These are phyloP conservation scores for Candidula unifasciata DNA, from an alignment of 2,888 invertebrate genomes.

Conservation along the genomic window DNA sequence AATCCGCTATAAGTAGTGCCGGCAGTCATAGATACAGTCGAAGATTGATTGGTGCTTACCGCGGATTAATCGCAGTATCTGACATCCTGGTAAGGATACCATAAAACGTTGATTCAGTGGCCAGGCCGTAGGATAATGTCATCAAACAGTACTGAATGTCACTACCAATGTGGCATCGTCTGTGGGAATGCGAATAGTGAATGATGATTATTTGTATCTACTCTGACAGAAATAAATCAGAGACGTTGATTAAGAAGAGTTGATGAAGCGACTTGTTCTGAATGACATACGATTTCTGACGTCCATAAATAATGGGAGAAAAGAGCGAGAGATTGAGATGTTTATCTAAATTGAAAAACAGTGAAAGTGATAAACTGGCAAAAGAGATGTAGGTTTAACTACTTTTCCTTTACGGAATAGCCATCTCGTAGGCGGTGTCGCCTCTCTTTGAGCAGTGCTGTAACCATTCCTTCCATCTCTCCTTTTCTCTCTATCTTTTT, in stretches of 20 bases:
- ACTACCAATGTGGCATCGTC: not conserved
- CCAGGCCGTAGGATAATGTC: not conserved
- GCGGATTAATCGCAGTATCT: constrained; percentile 35
- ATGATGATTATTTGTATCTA: constrained; percentile 4
- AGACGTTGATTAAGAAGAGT: not conserved
- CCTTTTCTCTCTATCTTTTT: too few species aligned
- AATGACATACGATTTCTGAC: not conserved
- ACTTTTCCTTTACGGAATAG: too few species aligned
- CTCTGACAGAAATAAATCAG: not conserved
- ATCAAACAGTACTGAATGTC: constrained; percentile 17
- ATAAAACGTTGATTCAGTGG: not conserved
- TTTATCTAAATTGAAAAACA: not conserved
- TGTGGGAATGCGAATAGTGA: not conserved
- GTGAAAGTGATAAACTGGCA: too few species aligned
- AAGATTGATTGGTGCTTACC: constrained; percentile 24
- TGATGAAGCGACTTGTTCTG: not conserved
- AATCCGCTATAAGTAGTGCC: not conserved
- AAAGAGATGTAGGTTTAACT: too few species aligned
- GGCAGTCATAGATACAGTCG: not conserved
- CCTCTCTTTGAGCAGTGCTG: too few species aligned
- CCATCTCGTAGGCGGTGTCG: too few species aligned
- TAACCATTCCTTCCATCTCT: too few species aligned
- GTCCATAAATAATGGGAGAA: not conserved
- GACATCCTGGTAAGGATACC: constrained; percentile 9
- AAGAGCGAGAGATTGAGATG: not conserved